These are phyloP conservation scores for Perca fluviatilis DNA, from an alignment of 2,113 vertebrate species.

Conservation along the genomic window DNA sequence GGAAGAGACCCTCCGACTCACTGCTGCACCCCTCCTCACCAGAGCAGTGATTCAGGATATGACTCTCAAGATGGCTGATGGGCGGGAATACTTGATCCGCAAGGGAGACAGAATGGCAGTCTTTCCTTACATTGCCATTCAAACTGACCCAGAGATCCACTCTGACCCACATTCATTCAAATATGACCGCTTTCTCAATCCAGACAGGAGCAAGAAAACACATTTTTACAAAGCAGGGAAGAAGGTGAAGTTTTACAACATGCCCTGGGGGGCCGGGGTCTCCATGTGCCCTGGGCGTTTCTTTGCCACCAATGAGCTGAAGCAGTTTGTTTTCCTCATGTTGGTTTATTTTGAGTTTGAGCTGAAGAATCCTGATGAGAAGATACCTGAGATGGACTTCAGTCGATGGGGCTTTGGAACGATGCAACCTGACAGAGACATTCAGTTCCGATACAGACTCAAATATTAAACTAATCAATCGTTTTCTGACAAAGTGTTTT, in stretches of 20 bases:
- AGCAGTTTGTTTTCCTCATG: conserved; percentile 92
- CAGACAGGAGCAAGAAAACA: conserved; percentile 85
- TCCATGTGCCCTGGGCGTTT: conserved; percentile 92
- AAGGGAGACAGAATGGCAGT: conserved; percentile 87
- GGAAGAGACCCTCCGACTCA: conserved; percentile 91
- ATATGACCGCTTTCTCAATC: conserved; percentile 89
- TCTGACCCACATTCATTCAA: conserved; percentile 87
- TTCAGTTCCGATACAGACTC: conserved; percentile 88
- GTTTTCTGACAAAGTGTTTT: not conserved
- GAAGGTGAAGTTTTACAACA: conserved; percentile 89
- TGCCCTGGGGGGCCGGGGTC: conserved; percentile 93
- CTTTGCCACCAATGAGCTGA: conserved; percentile 91
- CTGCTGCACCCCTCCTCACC: conserved; percentile 84
- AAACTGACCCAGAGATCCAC: conserved; percentile 91
- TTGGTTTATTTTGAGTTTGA: conserved; percentile 90
- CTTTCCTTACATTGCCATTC: conserved; percentile 89
- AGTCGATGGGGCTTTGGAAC: conserved; percentile 91
- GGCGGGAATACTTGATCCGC: conserved; percentile 83
- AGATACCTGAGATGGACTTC: conserved; percentile 84
- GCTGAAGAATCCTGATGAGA: conserved; percentile 81
- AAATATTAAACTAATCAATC: conserved; percentile 49
- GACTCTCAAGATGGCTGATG: conserved; percentile 81
- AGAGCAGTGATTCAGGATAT: conserved; percentile 84
- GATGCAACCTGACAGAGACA: conserved; percentile 85
- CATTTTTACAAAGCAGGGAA: conserved; percentile 91